Evolutionary conservation across 2,797 vertebrate species (phyloP).

Genomic region (Tapera naevia): DNA sequence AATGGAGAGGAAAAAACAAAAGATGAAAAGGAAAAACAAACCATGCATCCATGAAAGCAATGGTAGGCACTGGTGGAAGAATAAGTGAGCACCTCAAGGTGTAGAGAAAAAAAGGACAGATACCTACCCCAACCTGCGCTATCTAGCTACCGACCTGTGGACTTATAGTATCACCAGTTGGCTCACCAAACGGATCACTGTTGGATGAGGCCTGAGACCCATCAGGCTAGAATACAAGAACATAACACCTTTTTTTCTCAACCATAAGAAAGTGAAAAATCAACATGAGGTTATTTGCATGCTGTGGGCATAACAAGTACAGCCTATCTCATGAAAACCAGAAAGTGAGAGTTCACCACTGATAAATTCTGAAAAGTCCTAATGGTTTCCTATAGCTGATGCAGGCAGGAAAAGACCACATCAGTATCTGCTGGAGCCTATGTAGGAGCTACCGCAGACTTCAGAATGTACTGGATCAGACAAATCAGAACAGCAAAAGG

Average conservation of each 20-base stretch:
- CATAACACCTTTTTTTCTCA: constrained; percentile 80
- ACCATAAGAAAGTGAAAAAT: constrained; percentile 68
- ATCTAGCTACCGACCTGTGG: constrained; percentile 99
- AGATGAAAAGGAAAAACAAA: constrained; percentile 14
- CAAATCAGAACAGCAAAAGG: background rate
- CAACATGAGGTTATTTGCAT: constrained; percentile 71
- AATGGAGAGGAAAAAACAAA: constrained; percentile 26
- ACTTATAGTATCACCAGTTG: constrained; percentile 93
- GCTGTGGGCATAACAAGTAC: constrained; percentile 58
- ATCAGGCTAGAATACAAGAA: constrained; percentile 89
- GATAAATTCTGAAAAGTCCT: background rate
- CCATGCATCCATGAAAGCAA: constrained; percentile 52
- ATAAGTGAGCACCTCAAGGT: constrained; percentile 62
- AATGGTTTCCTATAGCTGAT: background rate
- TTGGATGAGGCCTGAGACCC: constrained; percentile 95
- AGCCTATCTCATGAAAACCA: constrained; percentile 55
- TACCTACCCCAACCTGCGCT: constrained; percentile 98
- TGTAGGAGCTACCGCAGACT: background rate
- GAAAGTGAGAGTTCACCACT: background rate
- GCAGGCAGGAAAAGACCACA: background rate
- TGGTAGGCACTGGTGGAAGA: constrained; percentile 49
- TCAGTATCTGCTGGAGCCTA: constrained; percentile 7
- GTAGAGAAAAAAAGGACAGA: constrained; percentile 80
- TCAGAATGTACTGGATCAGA: background rate
- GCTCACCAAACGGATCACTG: constrained; percentile 92